phyloP scores from a whole-genome alignment of 2,113 vertebrate genomes.

The Eupsittula cactorum region DNA sequence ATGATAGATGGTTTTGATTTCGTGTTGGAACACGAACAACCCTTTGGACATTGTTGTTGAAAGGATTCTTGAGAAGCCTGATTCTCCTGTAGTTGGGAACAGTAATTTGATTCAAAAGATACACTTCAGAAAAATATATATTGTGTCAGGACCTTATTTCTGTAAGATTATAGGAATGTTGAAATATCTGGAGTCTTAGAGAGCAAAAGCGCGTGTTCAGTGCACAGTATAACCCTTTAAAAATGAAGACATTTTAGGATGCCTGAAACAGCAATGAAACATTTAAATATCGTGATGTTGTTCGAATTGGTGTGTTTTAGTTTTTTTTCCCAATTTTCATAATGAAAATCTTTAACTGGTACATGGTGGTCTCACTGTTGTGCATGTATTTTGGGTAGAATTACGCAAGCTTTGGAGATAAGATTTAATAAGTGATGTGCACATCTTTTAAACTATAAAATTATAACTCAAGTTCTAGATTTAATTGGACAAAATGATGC shows the following conservation, averaged over 20 bases:
- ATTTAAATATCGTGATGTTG: background rate
- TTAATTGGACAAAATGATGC: background rate
- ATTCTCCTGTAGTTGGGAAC: background rate
- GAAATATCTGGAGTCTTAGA: background rate
- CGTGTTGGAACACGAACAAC: background rate
- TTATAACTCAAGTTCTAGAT: background rate
- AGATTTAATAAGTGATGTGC: background rate
- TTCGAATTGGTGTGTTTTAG: background rate
- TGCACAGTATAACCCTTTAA: background rate
- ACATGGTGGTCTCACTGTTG: background rate
- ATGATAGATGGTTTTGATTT: slow-evolving; percentile 6
- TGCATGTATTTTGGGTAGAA: background rate
- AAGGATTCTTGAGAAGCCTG: background rate
- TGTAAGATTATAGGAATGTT: background rate
- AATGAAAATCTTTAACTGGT: background rate
- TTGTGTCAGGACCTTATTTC: background rate
- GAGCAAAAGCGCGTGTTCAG: background rate
- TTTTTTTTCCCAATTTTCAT: background rate
- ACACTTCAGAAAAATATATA: background rate
- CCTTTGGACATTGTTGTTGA: background rate
- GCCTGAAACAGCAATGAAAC: background rate
- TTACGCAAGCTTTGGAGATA: background rate
- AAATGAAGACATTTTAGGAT: background rate
- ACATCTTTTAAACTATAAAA: background rate
- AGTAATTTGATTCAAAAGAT: background rate